Evolutionary conservation across 2,113 vertebrate species (phyloP), one percentile per base, ranked within the genome.

Genomic region (Trinectes maculatus): DNA sequence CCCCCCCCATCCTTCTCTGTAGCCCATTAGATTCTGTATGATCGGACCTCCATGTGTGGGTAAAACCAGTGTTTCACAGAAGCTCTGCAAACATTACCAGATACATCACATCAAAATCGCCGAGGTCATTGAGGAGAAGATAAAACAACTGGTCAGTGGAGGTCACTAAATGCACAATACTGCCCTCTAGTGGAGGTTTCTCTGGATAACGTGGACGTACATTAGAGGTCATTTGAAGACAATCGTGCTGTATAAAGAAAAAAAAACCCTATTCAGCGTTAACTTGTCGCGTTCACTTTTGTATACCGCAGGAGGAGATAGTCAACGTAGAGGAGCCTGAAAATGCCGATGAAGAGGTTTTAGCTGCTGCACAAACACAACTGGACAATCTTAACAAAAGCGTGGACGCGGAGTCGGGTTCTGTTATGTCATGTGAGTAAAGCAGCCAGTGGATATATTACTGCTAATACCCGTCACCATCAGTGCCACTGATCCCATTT

Each of bases 11-110:
- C 5, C 3, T 16, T 56, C 12, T 25, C 72, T 74, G 22, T 24
- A 99, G 97, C 95, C 96, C 3, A 80, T 98, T 58, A 94, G 93
- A 89, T 85, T 98, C 58, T 96, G 25, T 42, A 47, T 99, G 28
- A 87, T 95, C 1, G 98, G 96, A n/a, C 96, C 97, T 40, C 96
- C 96, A 0, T 95, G 91, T 0, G 94, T 92, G 66, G 97, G 98
- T 1, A 99, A 99, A 85, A 94, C 93, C 46, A 94, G 91, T 0
- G 56, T 96, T 15, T 85, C 95, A 0, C 78, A 89, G 67, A 91
- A 89, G 29, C 70, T 99, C 46, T 93, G 93, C 82, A 87, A 83
- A 43, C 52, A 93, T 86, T 99, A 98, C 91, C 93, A 90, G 53
- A 73, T 98, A 13, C 94, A 95, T 63, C 92, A 95, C 83, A 80